These are phyloP conservation scores for Sciaenops ocellatus DNA, from an alignment of 2,797 vertebrate species.

Conservation along the genomic window DNA sequence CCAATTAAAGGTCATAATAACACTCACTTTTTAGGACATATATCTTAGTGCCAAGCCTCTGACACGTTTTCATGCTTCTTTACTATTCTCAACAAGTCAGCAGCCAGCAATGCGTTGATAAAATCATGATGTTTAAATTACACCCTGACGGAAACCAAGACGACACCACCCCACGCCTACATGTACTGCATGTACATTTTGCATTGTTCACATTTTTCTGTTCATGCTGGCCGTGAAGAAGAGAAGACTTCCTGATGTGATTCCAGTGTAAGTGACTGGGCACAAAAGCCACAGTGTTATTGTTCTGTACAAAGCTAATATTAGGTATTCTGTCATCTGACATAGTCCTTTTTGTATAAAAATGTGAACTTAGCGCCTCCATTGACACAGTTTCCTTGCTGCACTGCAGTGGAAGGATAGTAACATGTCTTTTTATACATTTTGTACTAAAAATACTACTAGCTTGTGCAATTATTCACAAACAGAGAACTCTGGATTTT, in stretches of 20 bases:
- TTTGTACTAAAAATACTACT: background rate
- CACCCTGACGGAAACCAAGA: background rate
- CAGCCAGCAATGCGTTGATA: background rate
- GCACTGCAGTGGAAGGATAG: background rate
- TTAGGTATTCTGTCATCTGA: background rate
- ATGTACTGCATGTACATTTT: background rate
- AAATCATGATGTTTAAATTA: background rate
- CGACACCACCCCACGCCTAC: background rate
- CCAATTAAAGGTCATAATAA: background rate
- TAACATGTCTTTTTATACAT: background rate
- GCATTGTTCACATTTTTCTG: background rate
- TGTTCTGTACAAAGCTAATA: conserved; percentile 3
- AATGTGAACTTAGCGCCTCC: background rate
- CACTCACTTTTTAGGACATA: background rate
- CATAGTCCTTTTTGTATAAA: background rate
- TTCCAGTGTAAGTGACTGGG: background rate
- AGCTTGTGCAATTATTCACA: background rate
- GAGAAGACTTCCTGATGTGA: background rate
- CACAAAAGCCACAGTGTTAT: background rate
- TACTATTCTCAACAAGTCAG: background rate
- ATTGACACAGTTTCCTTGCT: background rate
- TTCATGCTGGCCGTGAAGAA: background rate
- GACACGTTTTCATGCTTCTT: background rate
- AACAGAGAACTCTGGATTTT: background rate
- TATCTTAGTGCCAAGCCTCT: background rate